These are phyloP conservation scores for Tethea ocularis DNA, from an alignment of 2,888 invertebrate species.

Conservation along the genomic window DNA sequence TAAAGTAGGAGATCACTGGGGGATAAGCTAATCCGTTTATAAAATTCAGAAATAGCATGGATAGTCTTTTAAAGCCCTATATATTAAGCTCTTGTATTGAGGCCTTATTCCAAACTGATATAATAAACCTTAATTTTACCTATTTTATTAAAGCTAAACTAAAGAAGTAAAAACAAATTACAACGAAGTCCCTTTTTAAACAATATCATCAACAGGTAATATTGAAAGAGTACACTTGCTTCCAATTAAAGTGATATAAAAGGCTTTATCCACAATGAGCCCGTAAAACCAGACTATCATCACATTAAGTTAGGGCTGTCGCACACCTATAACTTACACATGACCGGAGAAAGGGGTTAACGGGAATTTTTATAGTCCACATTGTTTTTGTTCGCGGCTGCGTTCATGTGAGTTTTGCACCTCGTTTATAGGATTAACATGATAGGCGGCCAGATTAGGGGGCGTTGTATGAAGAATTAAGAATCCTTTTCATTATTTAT, in stretches of 20 bases:
- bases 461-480: no score
- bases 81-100: no score
- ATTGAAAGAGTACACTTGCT: constrained; percentile 13
- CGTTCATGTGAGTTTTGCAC: neutral
- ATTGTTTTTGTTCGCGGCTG: neutral
- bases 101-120: no score
- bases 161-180: no score
- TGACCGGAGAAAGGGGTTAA: constrained; percentile 1
- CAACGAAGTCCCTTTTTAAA: neutral
- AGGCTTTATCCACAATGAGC: constrained; percentile 26
- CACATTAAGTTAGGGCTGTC: constrained; percentile 35
- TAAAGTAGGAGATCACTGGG: no score
- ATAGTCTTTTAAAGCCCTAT: no score
- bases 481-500: neutral
- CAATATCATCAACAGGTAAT: constrained; percentile 9
- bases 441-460: neutral
- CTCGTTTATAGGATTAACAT: neutral
- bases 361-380: neutral
- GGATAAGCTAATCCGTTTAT: no score
- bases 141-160: no score
- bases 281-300: constrained; percentile 35
- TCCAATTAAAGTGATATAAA: constrained; percentile 36
- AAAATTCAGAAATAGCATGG: no score
- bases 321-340: constrained; percentile 2
- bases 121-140: no score